phyloP scores from a whole-genome alignment of 2,888 invertebrate genomes.

The Argyresthia goedartella region DNA sequence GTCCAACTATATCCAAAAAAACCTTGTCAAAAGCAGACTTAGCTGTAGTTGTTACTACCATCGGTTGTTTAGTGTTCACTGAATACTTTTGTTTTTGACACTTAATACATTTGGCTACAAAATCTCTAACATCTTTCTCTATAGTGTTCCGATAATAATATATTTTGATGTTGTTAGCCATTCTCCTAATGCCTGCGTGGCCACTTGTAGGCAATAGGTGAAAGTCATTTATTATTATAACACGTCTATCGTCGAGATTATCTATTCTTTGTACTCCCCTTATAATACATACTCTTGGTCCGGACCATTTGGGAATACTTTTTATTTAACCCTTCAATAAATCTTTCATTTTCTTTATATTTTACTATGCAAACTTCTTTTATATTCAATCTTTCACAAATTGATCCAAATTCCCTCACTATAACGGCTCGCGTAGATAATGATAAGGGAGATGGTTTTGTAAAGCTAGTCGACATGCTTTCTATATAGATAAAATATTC shows the following conservation, averaged over 20 bases:
- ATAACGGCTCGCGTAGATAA: background rate
- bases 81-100: background rate
- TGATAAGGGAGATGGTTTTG: background rate
- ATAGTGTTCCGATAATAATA: background rate
- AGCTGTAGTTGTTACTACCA: conserved; percentile 1
- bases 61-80: background rate
- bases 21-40: background rate
- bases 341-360: background rate
- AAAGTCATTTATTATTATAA: background rate
- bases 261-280: conserved; percentile 12
- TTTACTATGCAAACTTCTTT: background rate
- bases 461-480: background rate
- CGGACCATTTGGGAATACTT: conserved; percentile 9
- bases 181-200: conserved; percentile 2
- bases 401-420: background rate
- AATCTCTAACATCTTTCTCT: background rate
- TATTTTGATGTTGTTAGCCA: background rate
- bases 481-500: background rate
- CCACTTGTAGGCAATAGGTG: conserved; percentile 1
- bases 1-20: background rate
- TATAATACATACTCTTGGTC: conserved; percentile 15
- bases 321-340: conserved; percentile 13
- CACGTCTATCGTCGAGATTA: conserved; percentile 7
- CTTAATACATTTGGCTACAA: background rate
- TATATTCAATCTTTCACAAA: background rate